A percentile compares a stretch with the other conserved stretches of the same genome.
These are phyloP conservation scores for Lamprologus tigripictilis DNA, from an alignment of 2,113 vertebrate species.

Conservation along the genomic window DNA sequence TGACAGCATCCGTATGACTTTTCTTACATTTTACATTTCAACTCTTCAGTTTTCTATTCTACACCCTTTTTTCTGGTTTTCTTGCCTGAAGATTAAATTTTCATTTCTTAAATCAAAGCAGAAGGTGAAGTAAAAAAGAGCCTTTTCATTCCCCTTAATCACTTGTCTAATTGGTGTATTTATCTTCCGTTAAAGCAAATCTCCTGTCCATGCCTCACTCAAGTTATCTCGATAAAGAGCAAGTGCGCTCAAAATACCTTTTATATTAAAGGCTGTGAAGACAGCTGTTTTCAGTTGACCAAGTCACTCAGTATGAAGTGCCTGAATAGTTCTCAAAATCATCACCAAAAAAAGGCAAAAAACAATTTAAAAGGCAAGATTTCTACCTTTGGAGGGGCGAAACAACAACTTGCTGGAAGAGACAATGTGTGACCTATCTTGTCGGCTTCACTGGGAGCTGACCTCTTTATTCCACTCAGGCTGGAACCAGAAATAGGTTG, in stretches of 20 bases:
- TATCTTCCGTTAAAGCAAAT: background rate
- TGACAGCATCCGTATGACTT: background rate
- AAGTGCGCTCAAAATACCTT: background rate
- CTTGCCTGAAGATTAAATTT: background rate
- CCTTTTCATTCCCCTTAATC: background rate
- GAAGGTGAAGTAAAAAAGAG: background rate
- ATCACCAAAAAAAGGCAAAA: background rate
- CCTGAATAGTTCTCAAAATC: background rate
- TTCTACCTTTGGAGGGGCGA: background rate
- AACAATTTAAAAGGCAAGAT: background rate
- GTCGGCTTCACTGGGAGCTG: conserved; percentile 34
- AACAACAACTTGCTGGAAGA: background rate
- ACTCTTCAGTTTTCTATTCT: background rate
- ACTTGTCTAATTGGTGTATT: background rate
- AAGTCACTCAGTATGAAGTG: background rate
- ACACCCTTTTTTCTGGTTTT: background rate
- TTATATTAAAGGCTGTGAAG: background rate
- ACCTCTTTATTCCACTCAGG: conserved; percentile 39
- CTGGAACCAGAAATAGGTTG: conserved; percentile 36
- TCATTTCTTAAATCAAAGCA: background rate
- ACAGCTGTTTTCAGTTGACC: background rate
- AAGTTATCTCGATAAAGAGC: background rate
- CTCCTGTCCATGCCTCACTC: background rate
- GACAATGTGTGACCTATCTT: conserved; percentile 27
- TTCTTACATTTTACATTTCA: background rate